Conservation (phyloP, 2,888 invertebrate genomes). For the Drosophila tripunctata region DNA sequence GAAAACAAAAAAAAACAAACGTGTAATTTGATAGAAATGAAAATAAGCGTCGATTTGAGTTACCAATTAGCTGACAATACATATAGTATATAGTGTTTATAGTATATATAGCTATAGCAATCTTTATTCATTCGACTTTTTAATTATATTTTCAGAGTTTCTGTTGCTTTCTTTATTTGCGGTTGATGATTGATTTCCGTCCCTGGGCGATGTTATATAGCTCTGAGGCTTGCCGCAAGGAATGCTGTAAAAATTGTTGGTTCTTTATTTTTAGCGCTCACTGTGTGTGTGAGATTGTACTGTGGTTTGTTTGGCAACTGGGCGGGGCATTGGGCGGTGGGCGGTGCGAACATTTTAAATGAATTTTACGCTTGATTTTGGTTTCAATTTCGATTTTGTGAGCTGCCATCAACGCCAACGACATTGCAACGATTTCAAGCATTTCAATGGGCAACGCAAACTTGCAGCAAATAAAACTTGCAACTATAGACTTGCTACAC, state of each 20-base stretch:
- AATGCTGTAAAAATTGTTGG: constrained; percentile 2
- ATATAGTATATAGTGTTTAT: no score
- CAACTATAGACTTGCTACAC: constrained; percentile 25
- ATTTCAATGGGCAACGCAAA: constrained; percentile 58
- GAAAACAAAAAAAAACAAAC: no score
- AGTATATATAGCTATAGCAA: no score
- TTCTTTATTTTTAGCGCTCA: constrained; percentile 45
- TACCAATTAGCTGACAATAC: constrained; percentile 1
- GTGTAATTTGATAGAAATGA: constrained; percentile 21
- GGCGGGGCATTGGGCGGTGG: not conserved
- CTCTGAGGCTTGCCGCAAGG: not conserved
- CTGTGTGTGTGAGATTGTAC: constrained; percentile 4
- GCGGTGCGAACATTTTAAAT: constrained; percentile 66
- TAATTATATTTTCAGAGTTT: not conserved
- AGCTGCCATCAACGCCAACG: constrained; percentile 33
- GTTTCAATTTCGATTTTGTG: constrained; percentile 67
- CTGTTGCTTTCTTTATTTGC: not conserved
- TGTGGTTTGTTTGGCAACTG: constrained; percentile 1
- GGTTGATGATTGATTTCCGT: not conserved
- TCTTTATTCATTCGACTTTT: not conserved
- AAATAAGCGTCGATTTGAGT: constrained; percentile 10
- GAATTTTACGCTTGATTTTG: constrained; percentile 75
- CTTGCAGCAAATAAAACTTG: constrained; percentile 59
- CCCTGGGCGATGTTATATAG: constrained; percentile 3
- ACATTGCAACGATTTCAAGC: constrained; percentile 18